phyloP scores from a whole-genome alignment of 35 echinoderm and acorn worm genomes.

The Apostichopus japonicus region DNA sequence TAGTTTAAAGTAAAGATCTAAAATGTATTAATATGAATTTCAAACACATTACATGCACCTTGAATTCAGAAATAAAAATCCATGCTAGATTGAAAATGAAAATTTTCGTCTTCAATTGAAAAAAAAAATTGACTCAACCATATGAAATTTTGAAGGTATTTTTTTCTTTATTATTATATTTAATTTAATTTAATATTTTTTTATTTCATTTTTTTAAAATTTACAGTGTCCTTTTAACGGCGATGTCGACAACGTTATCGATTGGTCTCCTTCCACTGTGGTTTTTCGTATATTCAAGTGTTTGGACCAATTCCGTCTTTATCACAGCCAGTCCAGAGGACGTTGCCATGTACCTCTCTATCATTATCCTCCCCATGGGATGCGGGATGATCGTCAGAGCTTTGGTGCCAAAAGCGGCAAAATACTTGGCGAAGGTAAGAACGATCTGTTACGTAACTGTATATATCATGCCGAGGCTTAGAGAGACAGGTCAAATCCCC shows the following conservation, averaged over 20 bases:
- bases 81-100: no score
- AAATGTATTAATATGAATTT: no score
- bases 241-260: not conserved
- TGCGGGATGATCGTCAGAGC: not conserved
- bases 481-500: no score
- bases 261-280: slow-evolving; percentile 5
- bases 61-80: no score
- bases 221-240: not conserved
- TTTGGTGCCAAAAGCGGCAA: slow-evolving; percentile 15
- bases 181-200: no score
- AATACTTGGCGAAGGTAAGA: slow-evolving; percentile 25
- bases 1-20: no score
- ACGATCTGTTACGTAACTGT: not conserved
- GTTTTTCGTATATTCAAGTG: not conserved
- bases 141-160: no score
- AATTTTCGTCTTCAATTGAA: no score
- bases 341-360: not conserved
- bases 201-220: not conserved
- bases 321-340: slow-evolving; percentile 22
- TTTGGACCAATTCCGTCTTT: slow-evolving; percentile 8
- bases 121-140: no score
- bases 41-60: no score
- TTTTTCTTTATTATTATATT: no score
- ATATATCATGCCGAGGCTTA: no score
- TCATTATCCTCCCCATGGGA: slow-evolving; percentile 11